These are phyloP conservation scores for Biston stratarius DNA, from an alignment of 2,888 invertebrate genomes.

Conservation along the genomic window DNA sequence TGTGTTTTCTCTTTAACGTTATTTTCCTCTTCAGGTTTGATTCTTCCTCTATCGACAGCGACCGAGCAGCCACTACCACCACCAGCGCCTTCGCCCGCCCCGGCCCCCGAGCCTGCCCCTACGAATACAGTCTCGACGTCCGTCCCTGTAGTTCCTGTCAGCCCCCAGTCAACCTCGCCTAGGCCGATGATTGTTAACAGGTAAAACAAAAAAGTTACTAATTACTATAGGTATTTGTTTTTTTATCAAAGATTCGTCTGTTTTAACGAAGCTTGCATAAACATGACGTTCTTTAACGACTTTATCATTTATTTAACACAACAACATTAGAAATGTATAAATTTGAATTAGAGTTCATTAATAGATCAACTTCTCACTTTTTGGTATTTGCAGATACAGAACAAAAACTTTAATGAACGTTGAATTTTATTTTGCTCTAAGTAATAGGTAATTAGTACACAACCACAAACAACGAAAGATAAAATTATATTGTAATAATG, in stretches of 20 bases:
- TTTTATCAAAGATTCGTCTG: too few relatives aligned
- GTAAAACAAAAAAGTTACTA: constrained; percentile 3
- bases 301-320: too few relatives aligned
- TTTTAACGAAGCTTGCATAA: too few relatives aligned
- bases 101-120: constrained; percentile 42
- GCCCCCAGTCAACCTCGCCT: constrained; percentile 38
- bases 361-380: too few relatives aligned
- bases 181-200: constrained; percentile 32
- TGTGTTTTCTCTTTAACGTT: not conserved
- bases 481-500: not conserved
- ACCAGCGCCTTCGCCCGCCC: constrained; percentile 39
- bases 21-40: constrained; percentile 37
- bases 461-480: not conserved
- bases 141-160: constrained; percentile 39
- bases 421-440: not conserved
- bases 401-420: too few relatives aligned
- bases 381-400: too few relatives aligned
- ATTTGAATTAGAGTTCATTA: too few relatives aligned
- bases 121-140: constrained; percentile 31
- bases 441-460: not conserved
- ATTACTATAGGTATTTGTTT: too few relatives aligned
- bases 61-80: constrained; percentile 48
- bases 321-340: too few relatives aligned
- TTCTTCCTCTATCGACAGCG: constrained; percentile 48
- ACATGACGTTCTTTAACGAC: not conserved